These are phyloP conservation scores for Drosophila paranaensis DNA, from an alignment of 2,888 invertebrate species.

Conservation along the genomic window DNA sequence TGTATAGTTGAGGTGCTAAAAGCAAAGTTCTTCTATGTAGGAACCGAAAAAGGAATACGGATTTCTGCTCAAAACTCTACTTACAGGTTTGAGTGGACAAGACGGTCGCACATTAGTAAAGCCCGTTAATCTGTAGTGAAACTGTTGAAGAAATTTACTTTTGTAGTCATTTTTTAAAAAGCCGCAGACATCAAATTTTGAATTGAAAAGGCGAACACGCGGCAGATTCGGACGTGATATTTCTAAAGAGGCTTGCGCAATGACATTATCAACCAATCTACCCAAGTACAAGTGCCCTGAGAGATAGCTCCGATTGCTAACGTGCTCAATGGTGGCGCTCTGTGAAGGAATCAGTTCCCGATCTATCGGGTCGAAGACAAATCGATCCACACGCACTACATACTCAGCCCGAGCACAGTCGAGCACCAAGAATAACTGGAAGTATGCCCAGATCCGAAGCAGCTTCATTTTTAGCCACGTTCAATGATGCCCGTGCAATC, in stretches of 20 bases:
- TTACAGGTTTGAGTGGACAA: slow-evolving; percentile 59
- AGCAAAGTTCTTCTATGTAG: neutral
- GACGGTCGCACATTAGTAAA: slow-evolving; percentile 34
- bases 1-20: slow-evolving; percentile 60
- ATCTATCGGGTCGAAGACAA: slow-evolving; percentile 50
- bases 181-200: slow-evolving; percentile 47
- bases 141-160: slow-evolving; percentile 50
- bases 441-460: neutral
- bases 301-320: slow-evolving; percentile 58
- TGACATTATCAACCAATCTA: slow-evolving; percentile 28
- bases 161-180: slow-evolving; percentile 47
- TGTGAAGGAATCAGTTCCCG: slow-evolving; percentile 34
- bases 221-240: slow-evolving; percentile 30
- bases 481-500: neutral
- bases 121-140: slow-evolving; percentile 35
- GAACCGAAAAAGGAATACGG: neutral
- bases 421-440: slow-evolving; percentile 10
- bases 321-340: slow-evolving; percentile 42
- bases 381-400: slow-evolving; percentile 46
- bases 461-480: slow-evolving; percentile 20
- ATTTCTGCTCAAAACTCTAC: slow-evolving; percentile 7
- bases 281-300: slow-evolving; percentile 53
- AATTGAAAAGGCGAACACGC: slow-evolving; percentile 49
- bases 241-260: slow-evolving; percentile 38
- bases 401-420: slow-evolving; percentile 25